Evolutionary conservation across 2,888 invertebrate species (phyloP).

Genomic region (Dasysyrphus albostriatus): DNA sequence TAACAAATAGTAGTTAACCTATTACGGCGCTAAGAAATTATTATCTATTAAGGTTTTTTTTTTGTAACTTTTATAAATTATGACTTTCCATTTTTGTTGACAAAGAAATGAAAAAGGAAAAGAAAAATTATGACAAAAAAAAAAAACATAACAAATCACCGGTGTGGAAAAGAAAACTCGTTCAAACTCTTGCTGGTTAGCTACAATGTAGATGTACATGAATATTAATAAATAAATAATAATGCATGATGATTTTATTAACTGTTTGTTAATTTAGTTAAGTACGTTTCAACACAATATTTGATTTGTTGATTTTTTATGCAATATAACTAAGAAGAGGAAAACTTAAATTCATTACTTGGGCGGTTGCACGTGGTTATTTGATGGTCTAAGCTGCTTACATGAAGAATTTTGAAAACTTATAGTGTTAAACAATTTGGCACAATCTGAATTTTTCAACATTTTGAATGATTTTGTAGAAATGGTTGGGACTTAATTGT

Average conservation of each 20-base stretch:
- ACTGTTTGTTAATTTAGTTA: not conserved
- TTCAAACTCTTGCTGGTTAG: not conserved
- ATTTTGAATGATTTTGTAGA: too few relatives aligned
- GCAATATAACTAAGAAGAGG: not conserved
- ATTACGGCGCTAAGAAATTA: conserved; percentile 25
- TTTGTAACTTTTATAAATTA: not conserved
- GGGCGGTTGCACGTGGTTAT: not conserved
- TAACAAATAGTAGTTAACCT: conserved; percentile 30
- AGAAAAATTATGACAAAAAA: not conserved
- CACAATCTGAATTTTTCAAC: too few relatives aligned
- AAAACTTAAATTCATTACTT: not conserved
- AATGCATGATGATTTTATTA: not conserved
- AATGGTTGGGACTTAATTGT: too few relatives aligned
- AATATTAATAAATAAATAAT: conserved; percentile 8
- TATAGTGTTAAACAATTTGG: too few relatives aligned
- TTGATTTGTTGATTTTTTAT: not conserved
- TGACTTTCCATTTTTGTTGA: conserved; percentile 30
- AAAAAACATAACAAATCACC: conserved; percentile 2
- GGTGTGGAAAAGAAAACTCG: conserved; percentile 28
- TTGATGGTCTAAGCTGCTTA: too few relatives aligned
- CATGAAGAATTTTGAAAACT: too few relatives aligned
- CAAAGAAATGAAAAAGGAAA: not conserved
- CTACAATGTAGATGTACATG: not conserved
- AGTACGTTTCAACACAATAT: not conserved
- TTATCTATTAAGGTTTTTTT: not conserved